Base-by-base conservation (phyloP, 1,140 invertebrate species). In the Lordiphosa stackelbergi region DNA sequence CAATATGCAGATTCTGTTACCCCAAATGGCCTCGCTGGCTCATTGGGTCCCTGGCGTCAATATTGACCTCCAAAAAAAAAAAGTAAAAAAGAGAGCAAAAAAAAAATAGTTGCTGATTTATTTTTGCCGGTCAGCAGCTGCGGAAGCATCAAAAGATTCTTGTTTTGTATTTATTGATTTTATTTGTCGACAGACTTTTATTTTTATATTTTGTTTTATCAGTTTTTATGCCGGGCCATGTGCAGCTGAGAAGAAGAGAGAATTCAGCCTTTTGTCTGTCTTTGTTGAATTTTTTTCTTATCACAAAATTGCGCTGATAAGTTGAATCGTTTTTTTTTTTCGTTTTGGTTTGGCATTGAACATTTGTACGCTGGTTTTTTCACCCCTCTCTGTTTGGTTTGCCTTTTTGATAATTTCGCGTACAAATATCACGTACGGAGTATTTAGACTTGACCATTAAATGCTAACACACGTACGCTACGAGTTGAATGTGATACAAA, bases 231-330 rank as follows among this genome's bases (percentile, higher is more conserved):
- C 70, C 61, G 75, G 66, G 71, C 74, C 75, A 81, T 81, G 74
- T 81, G 71, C 71, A 63, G 59, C 63, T 1, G 40, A 13, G 13
- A 4, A 35, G 10, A 53, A 22, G 22, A 42, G 24, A 40, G 28
- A 37, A 28, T 38, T 58, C 43, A 60, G 34, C 45, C 28, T 31
- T 48, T 41, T 54, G 35, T 46, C 13, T 36, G 68, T 62, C 72
- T 83, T 83, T 83, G 77, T 83, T 81, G 57, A 69, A 73, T 77
- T 81, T 81, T 19, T 83, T 46, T 77, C 75, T 81, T 83, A 81
- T 81, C 77, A 75, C 49, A 81, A 34, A 66, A 52, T 66, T 51
- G 63, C 47, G 64, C 77, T 81, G 77, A 81, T 81, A 83, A 81
- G 53, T 71, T 56, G 34, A 51, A 59, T 81, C 36, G 55, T 4